These are phyloP conservation scores for Archegozetes longisetosus DNA, from an alignment of 1,140 invertebrate genomes.

Conservation along the genomic window DNA sequence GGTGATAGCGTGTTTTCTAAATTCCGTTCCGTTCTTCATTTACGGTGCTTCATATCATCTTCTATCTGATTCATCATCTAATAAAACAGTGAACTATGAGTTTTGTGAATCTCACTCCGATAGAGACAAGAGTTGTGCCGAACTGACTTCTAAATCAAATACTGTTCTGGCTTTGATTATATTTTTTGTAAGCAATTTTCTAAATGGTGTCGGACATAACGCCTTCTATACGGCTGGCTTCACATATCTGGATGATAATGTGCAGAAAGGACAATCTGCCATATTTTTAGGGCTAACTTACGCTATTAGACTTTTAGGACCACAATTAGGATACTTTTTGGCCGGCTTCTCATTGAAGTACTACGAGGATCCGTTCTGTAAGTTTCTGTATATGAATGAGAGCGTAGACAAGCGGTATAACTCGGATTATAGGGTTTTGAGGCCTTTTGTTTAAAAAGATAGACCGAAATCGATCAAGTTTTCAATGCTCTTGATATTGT, in stretches of 20 bases:
- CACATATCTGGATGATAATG: conserved; percentile 27
- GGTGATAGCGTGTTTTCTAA: conserved; percentile 23
- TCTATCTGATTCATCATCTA: not conserved
- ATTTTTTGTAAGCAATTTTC: conserved; percentile 17
- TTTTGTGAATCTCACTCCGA: not conserved
- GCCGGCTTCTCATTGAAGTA: conserved; percentile 16
- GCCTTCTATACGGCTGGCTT: conserved; percentile 22
- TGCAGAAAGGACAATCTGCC: conserved; percentile 23
- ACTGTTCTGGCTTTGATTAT: conserved; percentile 7
- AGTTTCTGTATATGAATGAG: conserved; percentile 17
- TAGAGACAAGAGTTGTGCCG: not conserved
- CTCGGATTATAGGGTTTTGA: too few relatives aligned
- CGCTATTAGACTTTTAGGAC: conserved; percentile 20
- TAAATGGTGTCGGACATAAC: conserved; percentile 19
- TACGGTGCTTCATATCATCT: not conserved
- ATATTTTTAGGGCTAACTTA: conserved; percentile 19
- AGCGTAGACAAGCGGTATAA: too few relatives aligned
- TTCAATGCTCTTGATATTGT: too few relatives aligned
- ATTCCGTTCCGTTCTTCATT: conserved; percentile 30
- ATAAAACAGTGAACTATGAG: not conserved
- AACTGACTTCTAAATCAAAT: not conserved
- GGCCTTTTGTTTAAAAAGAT: too few relatives aligned
- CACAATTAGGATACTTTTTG: conserved; percentile 19
- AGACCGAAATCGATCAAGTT: too few relatives aligned
- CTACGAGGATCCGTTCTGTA: conserved; percentile 22